These are phyloP conservation scores for Megaceryle torquata DNA, from an alignment of 2,113 vertebrate species.

Conservation along the genomic window DNA sequence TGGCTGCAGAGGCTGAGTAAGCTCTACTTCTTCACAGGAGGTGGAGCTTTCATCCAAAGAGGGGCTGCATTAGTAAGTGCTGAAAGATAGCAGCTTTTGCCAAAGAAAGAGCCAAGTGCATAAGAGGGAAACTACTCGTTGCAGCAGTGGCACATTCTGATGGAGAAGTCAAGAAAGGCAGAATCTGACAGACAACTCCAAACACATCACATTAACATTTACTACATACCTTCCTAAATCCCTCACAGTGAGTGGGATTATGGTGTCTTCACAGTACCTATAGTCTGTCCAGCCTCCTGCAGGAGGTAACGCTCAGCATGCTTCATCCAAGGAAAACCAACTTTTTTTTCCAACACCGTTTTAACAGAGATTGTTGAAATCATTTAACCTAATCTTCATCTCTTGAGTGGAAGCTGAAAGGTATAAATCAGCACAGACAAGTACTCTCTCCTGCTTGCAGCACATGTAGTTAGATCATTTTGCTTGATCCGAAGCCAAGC, in stretches of 20 bases:
- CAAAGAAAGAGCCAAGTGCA: not conserved
- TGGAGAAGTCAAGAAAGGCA: not conserved
- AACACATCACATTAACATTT: not conserved
- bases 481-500: not conserved
- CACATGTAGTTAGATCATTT: not conserved
- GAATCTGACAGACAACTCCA: not conserved
- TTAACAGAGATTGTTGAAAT: not conserved
- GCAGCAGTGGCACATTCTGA: not conserved
- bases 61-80: not conserved
- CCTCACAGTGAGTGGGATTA: not conserved
- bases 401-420: not conserved
- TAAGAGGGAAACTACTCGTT: not conserved
- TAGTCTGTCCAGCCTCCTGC: not conserved
- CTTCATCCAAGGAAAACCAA: not conserved
- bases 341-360: not conserved
- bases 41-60: constrained; percentile 47
- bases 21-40: constrained; percentile 55
- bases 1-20: constrained; percentile 56
- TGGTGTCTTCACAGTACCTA: not conserved
- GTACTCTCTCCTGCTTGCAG: not conserved
- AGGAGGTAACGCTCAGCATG: not conserved
- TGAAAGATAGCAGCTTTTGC: not conserved
- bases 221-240: not conserved
- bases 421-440: not conserved
- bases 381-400: not conserved